A percentile compares a stretch with the other conserved stretches of the same genome.
Conservation (phyloP, 2,888 invertebrate genomes). For the Diaprepes abbreviatus region DNA sequence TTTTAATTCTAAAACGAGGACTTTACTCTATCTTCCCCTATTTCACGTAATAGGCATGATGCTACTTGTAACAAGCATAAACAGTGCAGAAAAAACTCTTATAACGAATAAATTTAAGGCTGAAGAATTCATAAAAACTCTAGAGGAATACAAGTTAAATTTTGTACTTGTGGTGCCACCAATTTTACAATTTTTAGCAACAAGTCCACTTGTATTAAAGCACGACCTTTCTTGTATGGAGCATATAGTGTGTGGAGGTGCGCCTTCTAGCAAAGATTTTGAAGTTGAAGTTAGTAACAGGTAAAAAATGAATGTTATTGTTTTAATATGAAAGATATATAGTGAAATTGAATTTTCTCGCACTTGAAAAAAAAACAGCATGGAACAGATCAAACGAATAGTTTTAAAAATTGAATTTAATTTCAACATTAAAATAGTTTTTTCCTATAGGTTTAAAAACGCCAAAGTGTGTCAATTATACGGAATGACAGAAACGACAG, state of each 20-base stretch:
- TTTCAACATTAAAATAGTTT: not conserved
- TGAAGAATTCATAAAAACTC: slow-evolving; percentile 76
- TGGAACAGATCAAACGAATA: too few species aligned
- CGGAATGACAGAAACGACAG: slow-evolving; percentile 80
- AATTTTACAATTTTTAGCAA: slow-evolving; percentile 83
- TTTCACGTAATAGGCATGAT: slow-evolving; percentile 21
- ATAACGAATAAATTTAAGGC: slow-evolving; percentile 51
- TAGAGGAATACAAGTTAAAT: slow-evolving; percentile 78
- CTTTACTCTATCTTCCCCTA: slow-evolving; percentile 14
- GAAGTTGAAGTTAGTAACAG: slow-evolving; percentile 72
- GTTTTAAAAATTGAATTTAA: too few species aligned
- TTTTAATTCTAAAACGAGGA: not conserved
- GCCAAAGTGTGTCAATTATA: slow-evolving; percentile 77
- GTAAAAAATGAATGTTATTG: too few species aligned
- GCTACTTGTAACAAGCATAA: not conserved
- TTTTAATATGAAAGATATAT: too few species aligned
- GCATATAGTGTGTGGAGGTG: slow-evolving; percentile 82
- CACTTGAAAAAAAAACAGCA: too few species aligned
- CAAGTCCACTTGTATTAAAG: slow-evolving; percentile 81
- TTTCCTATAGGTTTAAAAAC: slow-evolving; percentile 63
- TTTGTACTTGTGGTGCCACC: slow-evolving; percentile 84
- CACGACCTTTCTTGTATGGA: slow-evolving; percentile 81
- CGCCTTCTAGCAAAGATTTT: slow-evolving; percentile 80
- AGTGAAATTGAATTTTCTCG: too few species aligned
- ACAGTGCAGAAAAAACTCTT: not conserved